Evolutionary conservation across 2,113 vertebrate species (phyloP), one percentile per base, ranked within the genome.

Genomic region (Pica pica): DNA sequence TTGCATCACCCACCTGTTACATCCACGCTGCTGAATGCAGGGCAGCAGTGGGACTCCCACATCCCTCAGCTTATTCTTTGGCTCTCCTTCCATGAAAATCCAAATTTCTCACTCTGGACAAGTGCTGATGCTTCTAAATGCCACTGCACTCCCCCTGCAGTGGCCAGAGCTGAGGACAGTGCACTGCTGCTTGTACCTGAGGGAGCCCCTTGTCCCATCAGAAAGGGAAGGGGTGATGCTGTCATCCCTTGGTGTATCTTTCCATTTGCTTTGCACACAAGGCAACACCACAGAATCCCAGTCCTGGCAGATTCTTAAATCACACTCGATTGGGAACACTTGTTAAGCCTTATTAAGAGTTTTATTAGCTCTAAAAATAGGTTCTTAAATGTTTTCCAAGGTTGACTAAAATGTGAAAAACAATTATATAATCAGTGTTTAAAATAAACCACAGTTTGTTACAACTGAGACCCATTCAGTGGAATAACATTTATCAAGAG

Each of bases 361-460:
- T 97, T 94, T 96, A 95, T 92, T 95, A 91, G 30, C 35, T 94
- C 92, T 93, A 90, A 97, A 94, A 97, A 94, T 96, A 97, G 75
- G 91, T 78, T 89, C 70, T 91, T 89, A 96, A 94, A 95, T 86
- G 84, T 96, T 94, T 94, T 94, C 86, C 83, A 93, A 88, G 52
- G 46, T 92, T 57, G 73, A 75, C 4, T 49, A 95, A 94, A 96
- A 89, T 87, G 89, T 74, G 96, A 94, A 96, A 93, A 91, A 79
- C 87, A 93, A 93, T 83, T 94, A 85, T 42, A 84, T 92, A 89
- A 80, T 71, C 93, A 83, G 67, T 83, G 44, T 93, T 87, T 60
- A 94, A 95, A 97, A 93, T 85, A 96, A 97, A 97, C 80, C 60
- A 94, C 27, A n/a, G 56, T 80, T 93, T 91, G 75, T 91, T 95